Conservation (phyloP, 2,888 invertebrate species). For the Bembecia ichneumoniformis region DNA sequence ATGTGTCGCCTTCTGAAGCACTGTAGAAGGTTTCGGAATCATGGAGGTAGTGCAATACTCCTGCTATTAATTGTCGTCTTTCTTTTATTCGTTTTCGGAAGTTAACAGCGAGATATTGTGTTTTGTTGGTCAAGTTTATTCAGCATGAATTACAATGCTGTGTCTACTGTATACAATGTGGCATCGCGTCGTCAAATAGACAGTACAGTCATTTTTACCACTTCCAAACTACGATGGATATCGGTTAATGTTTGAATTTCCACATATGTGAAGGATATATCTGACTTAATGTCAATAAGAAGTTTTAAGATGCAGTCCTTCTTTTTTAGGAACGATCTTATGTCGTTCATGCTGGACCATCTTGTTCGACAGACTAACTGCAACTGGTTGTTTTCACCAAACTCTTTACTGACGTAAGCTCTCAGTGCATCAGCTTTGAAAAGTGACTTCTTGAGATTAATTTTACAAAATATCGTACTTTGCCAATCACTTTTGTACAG, state of each 20-base stretch:
- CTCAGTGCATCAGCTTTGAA: background rate
- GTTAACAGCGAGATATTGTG: slow-evolving; percentile 2
- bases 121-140: background rate
- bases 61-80: slow-evolving; percentile 5
- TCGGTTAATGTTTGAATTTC: slow-evolving; percentile 4
- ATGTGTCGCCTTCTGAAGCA: background rate
- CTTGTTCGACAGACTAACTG: slow-evolving; percentile 3
- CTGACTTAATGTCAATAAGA: slow-evolving; percentile 4
- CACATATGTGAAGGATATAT: slow-evolving; percentile 4
- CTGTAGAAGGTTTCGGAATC: background rate
- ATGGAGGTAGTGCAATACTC: slow-evolving; percentile 5
- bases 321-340: slow-evolving; percentile 7
- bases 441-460: background rate
- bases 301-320: slow-evolving; percentile 7
- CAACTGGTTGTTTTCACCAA: background rate
- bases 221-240: background rate
- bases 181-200: background rate
- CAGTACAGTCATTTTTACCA: background rate
- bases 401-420: background rate
- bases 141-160: background rate
- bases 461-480: background rate
- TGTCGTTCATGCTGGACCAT: slow-evolving; percentile 5
- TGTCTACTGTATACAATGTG: background rate
- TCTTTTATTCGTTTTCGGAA: slow-evolving; percentile 7
- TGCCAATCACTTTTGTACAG: background rate